Percentiles rank a stretch among this genome's conserved stretches.
Conservation (phyloP, 2,113 vertebrate genomes). For the Labeo rohita region DNA sequence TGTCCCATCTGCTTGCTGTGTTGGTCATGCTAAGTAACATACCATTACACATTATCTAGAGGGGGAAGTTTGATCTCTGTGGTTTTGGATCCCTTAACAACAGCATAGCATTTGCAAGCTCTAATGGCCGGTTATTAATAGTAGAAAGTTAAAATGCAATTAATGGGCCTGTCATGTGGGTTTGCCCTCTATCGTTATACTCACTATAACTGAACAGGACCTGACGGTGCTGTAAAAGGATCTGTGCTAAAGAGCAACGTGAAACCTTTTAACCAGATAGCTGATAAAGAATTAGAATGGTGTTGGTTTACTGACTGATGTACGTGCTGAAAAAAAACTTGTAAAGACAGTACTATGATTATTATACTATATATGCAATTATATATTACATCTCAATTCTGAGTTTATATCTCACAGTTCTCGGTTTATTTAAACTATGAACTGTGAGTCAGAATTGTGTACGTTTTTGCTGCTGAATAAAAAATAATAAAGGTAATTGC, state of each 20-base stretch:
- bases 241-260: not conserved
- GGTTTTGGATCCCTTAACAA: not conserved
- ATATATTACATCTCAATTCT: not conserved
- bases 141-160: not conserved
- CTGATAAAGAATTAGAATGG: not conserved
- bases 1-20: constrained; percentile 14
- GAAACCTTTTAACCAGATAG: not conserved
- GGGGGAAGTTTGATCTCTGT: not conserved
- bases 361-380: not conserved
- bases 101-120: not conserved
- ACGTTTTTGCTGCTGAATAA: no score
- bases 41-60: not conserved
- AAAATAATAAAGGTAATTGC: no score
- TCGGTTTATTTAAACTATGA: no score
- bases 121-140: not conserved
- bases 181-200: not conserved
- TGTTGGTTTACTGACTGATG: constrained; percentile 8
- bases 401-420: not conserved
- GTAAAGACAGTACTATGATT: not conserved
- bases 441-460: no score
- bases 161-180: not conserved
- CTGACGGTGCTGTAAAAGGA: not conserved
- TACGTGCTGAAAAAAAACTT: not conserved
- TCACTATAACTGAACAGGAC: not conserved
- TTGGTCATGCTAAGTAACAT: constrained; percentile 2